A percentile compares a stretch with the other conserved stretches of the same genome.
Conservation (phyloP, 2,113 vertebrate species). For the Equus przewalskii region DNA sequence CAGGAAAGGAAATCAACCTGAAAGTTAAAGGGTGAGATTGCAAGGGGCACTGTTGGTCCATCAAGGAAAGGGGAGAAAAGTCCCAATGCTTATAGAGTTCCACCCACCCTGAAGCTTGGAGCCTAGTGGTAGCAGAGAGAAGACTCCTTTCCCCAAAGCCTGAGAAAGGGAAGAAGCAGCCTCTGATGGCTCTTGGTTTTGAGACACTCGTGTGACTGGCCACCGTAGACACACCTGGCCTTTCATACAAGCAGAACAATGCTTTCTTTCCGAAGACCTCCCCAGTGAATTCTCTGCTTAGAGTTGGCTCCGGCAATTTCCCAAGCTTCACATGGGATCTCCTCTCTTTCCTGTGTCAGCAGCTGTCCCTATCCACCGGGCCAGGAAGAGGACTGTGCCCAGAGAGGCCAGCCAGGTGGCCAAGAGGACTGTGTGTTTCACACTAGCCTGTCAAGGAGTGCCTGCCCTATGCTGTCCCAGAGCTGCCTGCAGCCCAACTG, state of each 20-base stretch:
- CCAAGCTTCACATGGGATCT: slow-evolving; percentile 40
- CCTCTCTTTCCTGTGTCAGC: slow-evolving; percentile 1
- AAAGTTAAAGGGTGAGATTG: not conserved
- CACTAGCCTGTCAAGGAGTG: not conserved
- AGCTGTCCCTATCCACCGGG: not conserved
- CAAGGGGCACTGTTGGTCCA: not conserved
- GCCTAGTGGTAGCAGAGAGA: not conserved
- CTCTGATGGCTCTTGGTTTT: not conserved
- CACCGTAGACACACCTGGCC: not conserved
- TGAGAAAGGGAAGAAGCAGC: not conserved
- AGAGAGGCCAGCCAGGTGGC: slow-evolving; percentile 17
- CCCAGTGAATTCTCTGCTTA: not conserved
- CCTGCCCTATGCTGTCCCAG: not conserved
- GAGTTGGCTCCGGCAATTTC: not conserved
- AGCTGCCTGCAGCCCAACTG: slow-evolving; percentile 42
- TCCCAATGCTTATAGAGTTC: not conserved
- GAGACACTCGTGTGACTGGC: not conserved
- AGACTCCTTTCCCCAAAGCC: not conserved
- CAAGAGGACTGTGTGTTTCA: not conserved
- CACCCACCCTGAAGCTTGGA: not conserved
- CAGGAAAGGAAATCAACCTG: slow-evolving; percentile 23
- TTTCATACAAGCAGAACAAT: not conserved
- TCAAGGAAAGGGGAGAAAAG: not conserved
- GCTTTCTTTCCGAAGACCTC: not conserved
- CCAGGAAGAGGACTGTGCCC: not conserved